A percentile compares a stretch with the other conserved stretches of the same genome.
phyloP scores from a whole-genome alignment of 2,113 vertebrate species.

The Rhegmatorhina hoffmannsi region DNA sequence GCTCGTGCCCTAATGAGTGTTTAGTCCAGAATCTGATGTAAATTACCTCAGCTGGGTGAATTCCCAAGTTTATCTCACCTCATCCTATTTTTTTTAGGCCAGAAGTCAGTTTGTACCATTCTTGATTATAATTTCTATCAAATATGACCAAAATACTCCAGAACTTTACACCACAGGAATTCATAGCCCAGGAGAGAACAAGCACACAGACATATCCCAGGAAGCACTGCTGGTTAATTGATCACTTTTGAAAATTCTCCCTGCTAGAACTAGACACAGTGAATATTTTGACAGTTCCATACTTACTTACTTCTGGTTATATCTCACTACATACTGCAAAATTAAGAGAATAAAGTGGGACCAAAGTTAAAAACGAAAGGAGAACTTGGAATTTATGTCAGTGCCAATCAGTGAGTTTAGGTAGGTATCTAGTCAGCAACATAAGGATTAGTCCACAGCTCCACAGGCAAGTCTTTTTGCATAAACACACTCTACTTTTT shows the following conservation, averaged over 20 bases:
- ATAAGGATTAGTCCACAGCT: slow-evolving; percentile 52
- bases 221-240: background rate
- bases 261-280: background rate
- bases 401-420: background rate
- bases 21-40: background rate
- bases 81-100: background rate
- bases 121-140: background rate
- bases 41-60: background rate
- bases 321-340: background rate
- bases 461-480: slow-evolving; percentile 46
- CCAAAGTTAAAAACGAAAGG: background rate
- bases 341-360: background rate
- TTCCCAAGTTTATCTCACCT: background rate
- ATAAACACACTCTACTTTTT: background rate
- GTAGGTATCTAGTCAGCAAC: slow-evolving; percentile 36
- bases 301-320: slow-evolving; percentile 23
- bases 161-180: background rate
- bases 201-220: background rate
- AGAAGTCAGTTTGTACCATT: background rate
- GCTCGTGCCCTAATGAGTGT: background rate
- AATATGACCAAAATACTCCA: background rate
- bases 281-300: slow-evolving; percentile 16
- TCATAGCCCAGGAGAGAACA: background rate
- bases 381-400: slow-evolving; percentile 19
- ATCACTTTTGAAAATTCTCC: background rate